Evolutionary conservation across 2,113 vertebrate genomes (phyloP).

Genomic region (Neogale vison): DNA sequence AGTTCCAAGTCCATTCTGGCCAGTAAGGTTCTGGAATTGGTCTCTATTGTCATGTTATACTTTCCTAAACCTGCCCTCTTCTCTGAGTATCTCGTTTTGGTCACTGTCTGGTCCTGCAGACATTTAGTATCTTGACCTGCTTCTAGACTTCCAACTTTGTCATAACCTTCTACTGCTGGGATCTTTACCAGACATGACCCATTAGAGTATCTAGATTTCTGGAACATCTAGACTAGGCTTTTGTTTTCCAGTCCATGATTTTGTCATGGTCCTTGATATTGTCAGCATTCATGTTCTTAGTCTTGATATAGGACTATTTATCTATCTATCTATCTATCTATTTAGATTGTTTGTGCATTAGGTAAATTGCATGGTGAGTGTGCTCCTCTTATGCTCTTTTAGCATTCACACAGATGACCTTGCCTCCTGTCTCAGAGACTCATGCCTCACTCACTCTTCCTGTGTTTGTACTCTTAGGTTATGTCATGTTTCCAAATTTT

Average conservation of each 20-base stretch:
- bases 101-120: background rate
- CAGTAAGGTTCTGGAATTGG: background rate
- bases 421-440: background rate
- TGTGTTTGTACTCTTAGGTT: background rate
- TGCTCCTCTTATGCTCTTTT: background rate
- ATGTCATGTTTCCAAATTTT: background rate
- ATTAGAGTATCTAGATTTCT: background rate
- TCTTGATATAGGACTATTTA: background rate
- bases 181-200: background rate
- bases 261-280: background rate
- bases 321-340: too few species aligned
- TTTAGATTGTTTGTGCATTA: background rate
- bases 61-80: background rate
- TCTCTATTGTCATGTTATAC: background rate
- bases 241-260: background rate
- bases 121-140: background rate
- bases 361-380: background rate
- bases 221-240: background rate
- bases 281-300: constrained; percentile 22
- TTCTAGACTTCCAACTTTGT: background rate
- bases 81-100: background rate
- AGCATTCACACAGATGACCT: background rate
- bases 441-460: background rate
- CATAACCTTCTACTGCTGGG: background rate
- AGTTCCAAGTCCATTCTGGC: background rate